Base-by-base conservation (phyloP, 1,140 invertebrate species). In the Ostrea denselamellosa region DNA sequence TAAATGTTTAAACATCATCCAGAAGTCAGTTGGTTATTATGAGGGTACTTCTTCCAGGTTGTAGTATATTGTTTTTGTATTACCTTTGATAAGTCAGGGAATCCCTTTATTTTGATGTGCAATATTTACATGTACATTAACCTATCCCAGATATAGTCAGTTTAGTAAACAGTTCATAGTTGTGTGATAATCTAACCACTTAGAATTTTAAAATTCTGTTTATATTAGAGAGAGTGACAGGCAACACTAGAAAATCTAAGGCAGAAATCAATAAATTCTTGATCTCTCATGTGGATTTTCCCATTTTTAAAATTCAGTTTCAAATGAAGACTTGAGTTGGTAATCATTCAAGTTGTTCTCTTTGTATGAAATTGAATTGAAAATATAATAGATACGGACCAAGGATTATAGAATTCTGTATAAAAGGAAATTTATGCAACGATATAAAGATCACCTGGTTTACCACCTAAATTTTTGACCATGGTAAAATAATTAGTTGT, bases 301-400 rank as follows among this genome's bases (percentile, higher is more conserved):
- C 14, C 22, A 77, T 25, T 77, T 77, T 77, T 62, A 77, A 77
- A 77, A 34, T 34, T 77, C 28, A 77, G 68, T 77, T 77, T 77
- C 68, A 77, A 28, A 28, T 77, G 68, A 34, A 77, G 28, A 77
- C 34, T 44, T 44, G 34, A 44, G 34, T 44, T 5, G 5, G 34
- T 44, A 44, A 5, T 44, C 34, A 44, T 44, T 44, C 34, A 44
- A 44, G 34, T 44, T 44, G 34, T 44, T 44, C 34, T 44, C 34
- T 44, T 44, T 44, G 34, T 44, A 5, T 44, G 34, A 44, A 44
- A 2, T 2, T 44, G 34, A 44, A 44, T 44, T 44, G 34, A 1
- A 44, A 44, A 44, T 44, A 5, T 44, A 44, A 5, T 44, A 44
- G 34, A 44, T 44, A 44, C 5, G 34, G 34, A 44, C 34, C 34